Percentiles rank a stretch among this genome's conserved stretches.
Evolutionary conservation across 64 coral and sea anemone species (phyloP).

Genomic region (Dendronephthya gigantea): DNA sequence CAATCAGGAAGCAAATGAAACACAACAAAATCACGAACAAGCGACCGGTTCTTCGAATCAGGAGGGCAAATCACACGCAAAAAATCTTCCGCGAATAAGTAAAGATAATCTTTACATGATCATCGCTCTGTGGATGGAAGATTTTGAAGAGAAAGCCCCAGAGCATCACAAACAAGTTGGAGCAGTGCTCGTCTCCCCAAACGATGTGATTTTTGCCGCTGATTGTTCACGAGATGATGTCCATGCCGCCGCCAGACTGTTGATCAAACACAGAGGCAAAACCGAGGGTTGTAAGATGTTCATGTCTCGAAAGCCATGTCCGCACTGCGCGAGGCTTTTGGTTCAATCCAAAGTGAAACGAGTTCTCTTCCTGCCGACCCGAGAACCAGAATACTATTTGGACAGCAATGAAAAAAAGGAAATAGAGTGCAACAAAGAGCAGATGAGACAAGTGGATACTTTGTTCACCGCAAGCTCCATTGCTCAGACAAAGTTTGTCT

Average conservation of each 20-base stretch:
- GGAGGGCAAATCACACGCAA: neutral
- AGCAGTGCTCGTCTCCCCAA: slow-evolving; percentile 39
- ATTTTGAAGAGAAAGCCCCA: neutral
- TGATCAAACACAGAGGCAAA: slow-evolving; percentile 21
- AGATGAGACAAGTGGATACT: slow-evolving; percentile 10
- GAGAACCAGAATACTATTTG: slow-evolving; percentile 24
- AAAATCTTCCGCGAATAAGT: neutral
- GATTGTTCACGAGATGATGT: slow-evolving; percentile 18
- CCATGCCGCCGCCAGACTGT: slow-evolving; percentile 26
- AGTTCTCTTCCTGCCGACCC: slow-evolving; percentile 43
- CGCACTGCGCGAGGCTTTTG: slow-evolving; percentile 50
- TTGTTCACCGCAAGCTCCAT: slow-evolving; percentile 38
- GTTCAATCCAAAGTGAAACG: slow-evolving; percentile 48
- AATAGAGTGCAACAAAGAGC: neutral
- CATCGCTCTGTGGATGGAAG: slow-evolving; percentile 33
- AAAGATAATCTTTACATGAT: slow-evolving; percentile 36
- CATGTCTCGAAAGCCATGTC: slow-evolving; percentile 54
- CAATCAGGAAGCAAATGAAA: no score
- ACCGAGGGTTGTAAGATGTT: slow-evolving; percentile 39
- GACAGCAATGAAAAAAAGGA: neutral
- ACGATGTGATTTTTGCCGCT: slow-evolving; percentile 36
- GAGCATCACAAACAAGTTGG: slow-evolving; percentile 28
- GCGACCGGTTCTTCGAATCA: no score
- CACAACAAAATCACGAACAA: no score
- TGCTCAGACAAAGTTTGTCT: slow-evolving; percentile 35